Evolutionary conservation across 1,140 invertebrate genomes (phyloP).

Genomic region (Polyergus mexicanus): DNA sequence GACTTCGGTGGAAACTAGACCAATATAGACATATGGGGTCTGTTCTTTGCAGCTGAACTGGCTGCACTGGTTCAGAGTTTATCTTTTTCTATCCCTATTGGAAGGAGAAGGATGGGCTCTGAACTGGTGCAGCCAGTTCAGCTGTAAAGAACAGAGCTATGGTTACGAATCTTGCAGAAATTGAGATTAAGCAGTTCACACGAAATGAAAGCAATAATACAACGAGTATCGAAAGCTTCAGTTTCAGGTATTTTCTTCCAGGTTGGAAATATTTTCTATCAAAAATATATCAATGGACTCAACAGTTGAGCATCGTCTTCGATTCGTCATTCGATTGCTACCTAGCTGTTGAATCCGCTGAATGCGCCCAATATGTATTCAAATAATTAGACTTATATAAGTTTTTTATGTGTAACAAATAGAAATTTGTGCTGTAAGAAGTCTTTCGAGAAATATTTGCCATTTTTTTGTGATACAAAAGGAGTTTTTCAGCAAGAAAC

Average conservation of each 20-base stretch:
- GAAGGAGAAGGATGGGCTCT: too few species aligned
- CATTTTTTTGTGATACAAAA: neutral
- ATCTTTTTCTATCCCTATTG: too few species aligned
- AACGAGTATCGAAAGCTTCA: conserved; percentile 91
- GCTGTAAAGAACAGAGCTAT: neutral
- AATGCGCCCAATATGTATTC: neutral
- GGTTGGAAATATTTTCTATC: conserved; percentile 34
- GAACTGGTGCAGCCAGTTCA: too few species aligned
- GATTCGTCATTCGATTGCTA: too few species aligned
- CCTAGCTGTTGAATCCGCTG: too few species aligned
- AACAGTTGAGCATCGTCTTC: too few species aligned
- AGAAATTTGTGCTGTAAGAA: conserved; percentile 17
- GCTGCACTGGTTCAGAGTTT: too few species aligned
- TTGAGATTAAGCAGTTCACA: neutral
- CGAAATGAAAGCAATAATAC: conserved; percentile 91
- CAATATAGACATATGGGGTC: too few species aligned
- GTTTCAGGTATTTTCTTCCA: conserved; percentile 88
- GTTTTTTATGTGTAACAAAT: conserved; percentile 36
- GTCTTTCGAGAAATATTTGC: neutral
- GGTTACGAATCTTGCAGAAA: neutral
- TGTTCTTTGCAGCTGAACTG: too few species aligned
- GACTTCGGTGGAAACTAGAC: too few species aligned
- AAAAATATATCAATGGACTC: neutral
- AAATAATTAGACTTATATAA: conserved; percentile 63
- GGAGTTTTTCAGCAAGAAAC: too few species aligned